Conservation (phyloP, 2,797 vertebrate species). For the Discoglossus pictus region DNA sequence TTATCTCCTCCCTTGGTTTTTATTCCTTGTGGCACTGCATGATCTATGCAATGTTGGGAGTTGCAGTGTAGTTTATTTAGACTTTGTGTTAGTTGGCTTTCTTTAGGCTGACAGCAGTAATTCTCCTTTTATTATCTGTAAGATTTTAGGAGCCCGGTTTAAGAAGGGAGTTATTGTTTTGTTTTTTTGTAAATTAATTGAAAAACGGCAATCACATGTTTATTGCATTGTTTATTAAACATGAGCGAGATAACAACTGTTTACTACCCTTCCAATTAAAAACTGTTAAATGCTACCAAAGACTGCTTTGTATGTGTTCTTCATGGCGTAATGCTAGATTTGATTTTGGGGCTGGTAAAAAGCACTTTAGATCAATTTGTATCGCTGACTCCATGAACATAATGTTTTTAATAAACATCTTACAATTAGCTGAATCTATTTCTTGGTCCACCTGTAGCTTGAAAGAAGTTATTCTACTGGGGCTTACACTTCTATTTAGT, state of each 20-base stretch:
- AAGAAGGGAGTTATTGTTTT: conserved; percentile 1
- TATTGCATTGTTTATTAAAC: conserved; percentile 4
- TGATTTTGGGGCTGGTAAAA: too few species aligned
- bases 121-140: conserved; percentile 9
- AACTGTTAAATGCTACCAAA: conserved; percentile 31
- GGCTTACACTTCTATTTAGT: too few species aligned
- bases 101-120: conserved; percentile 11
- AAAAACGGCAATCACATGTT: background rate
- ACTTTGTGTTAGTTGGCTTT: conserved; percentile 30
- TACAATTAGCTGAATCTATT: too few species aligned
- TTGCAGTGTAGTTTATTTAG: conserved; percentile 20
- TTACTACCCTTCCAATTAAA: conserved; percentile 34
- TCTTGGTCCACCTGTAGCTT: too few species aligned
- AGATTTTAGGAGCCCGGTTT: background rate
- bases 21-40: conserved; percentile 42
- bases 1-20: conserved; percentile 1
- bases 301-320: too few species aligned
- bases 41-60: conserved; percentile 44
- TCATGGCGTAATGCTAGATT: too few species aligned
- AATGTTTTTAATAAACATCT: too few species aligned
- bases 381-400: too few species aligned
- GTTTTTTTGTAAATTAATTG: conserved; percentile 5
- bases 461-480: too few species aligned
- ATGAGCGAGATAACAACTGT: conserved; percentile 1
- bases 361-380: too few species aligned